Base-by-base conservation (phyloP, 2,888 invertebrate genomes). In the Zhuqinia jingwanae region DNA sequence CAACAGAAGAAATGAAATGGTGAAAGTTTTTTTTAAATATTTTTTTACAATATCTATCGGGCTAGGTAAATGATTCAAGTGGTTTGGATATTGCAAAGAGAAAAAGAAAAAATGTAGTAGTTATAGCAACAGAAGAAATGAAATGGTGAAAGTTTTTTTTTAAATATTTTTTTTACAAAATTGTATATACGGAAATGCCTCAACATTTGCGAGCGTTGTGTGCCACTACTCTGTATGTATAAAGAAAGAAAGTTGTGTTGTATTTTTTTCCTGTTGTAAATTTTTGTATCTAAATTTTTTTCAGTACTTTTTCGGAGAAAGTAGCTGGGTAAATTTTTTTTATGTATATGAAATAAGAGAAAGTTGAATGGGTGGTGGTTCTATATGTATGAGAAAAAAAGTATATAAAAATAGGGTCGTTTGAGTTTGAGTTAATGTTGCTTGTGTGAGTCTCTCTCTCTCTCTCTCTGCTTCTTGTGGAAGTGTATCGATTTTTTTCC, bases 401-500 rank as follows among this genome's bases (percentile, higher is more conserved):
- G 27, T 2, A 30, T n/a, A 60, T 0, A 5, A 58, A 3, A 20
- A 22, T 8, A 56, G 11, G 11, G 10, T 2, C 22, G 17, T 11
- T 22, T 11, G 22, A 22, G 17, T 56, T 20, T 6, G 58, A 58
- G 22, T 8, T 20, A 11, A 22, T 11, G 22, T 2, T 56, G 20
- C 22, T n/a, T 11, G 13, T n/a, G 11, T 50, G 50, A n/a, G 50
- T 50, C 50, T 50, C 5, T 36, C 36, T 36, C 5, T 6, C 3
- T 36, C 36, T n/a, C n/a, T n/a, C n/a, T n/a, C n/a, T n/a, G n/a
- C n/a, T n/a, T n/a, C n/a, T n/a, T 36, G 36, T 6, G 8, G 8
- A 60, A 60, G 60, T 60, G 60, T 60, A 60, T 60, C 60, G 60
- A 60, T 60, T 60, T 60, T 60, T 60, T n/a, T 15, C 22, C 25